Conservation (phyloP, 2,888 invertebrate genomes). For the Strigamia maritima region DNA sequence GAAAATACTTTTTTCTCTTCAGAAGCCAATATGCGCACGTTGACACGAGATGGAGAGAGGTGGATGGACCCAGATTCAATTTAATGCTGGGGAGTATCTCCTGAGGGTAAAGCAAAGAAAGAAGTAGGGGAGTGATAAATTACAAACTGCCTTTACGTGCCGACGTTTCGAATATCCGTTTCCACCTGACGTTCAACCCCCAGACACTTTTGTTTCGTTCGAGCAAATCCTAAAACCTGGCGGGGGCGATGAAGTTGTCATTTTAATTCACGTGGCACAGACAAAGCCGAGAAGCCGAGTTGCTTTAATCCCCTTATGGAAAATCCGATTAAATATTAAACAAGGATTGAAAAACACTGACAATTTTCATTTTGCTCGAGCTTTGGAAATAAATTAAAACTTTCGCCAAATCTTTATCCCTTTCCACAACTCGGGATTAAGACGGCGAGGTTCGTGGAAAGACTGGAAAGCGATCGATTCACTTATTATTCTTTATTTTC, state of each 20-base stretch:
- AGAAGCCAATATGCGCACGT: conserved; percentile 7
- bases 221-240: background rate
- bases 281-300: conserved; percentile 14
- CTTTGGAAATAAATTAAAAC: conserved; percentile 4
- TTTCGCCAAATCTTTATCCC: conserved; percentile 1
- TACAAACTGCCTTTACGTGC: conserved; percentile 24
- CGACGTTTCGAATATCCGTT: conserved; percentile 29
- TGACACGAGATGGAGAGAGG: background rate
- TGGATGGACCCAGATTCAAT: conserved; percentile 20
- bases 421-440: conserved; percentile 6
- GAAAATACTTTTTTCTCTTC: conserved; percentile 16
- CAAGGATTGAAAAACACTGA: conserved; percentile 8
- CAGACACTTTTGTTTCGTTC: conserved; percentile 10
- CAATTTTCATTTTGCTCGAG: conserved; percentile 11
- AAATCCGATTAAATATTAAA: conserved; percentile 27
- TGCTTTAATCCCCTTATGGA: conserved; percentile 22
- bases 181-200: background rate
- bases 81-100: conserved; percentile 23
- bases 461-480: background rate
- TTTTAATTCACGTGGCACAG: conserved; percentile 16
- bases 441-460: background rate
- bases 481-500: too few relatives aligned
- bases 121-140: conserved; percentile 14
- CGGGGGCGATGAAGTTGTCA: conserved; percentile 27
- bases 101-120: conserved; percentile 22